Evolutionary conservation across 2,113 vertebrate genomes (phyloP).

Genomic region (Sarotherodon lohbergeri): DNA sequence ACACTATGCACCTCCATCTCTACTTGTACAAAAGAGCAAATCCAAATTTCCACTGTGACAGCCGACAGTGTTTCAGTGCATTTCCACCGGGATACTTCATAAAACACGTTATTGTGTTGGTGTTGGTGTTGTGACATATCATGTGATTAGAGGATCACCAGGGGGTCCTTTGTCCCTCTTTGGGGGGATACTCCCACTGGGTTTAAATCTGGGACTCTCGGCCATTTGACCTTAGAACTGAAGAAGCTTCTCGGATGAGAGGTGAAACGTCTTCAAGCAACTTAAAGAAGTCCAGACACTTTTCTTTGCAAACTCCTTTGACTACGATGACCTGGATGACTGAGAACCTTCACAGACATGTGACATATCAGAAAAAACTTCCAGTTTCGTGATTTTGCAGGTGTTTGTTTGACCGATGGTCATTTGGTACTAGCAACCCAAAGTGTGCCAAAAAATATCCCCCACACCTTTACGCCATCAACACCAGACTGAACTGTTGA

Average conservation of each 20-base stretch:
- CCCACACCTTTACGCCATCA: not conserved
- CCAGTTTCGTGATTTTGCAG: not conserved
- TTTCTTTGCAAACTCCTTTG: too few relatives aligned
- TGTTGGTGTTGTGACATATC: not conserved
- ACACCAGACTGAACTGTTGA: not conserved
- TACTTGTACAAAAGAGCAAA: not conserved
- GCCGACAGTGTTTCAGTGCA: not conserved
- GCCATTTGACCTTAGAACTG: too few relatives aligned
- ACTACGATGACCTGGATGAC: too few relatives aligned
- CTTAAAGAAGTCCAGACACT: too few relatives aligned
- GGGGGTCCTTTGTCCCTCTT: too few relatives aligned
- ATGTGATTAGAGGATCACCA: too few relatives aligned
- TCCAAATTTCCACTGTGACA: not conserved
- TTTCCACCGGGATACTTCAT: not conserved
- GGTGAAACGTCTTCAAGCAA: too few relatives aligned
- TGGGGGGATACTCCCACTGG: too few relatives aligned
- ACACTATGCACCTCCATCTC: not conserved
- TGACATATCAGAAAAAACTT: not conserved
- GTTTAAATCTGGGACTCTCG: too few relatives aligned
- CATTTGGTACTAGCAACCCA: not conserved
- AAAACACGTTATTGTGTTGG: too few relatives aligned
- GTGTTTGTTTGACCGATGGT: not conserved
- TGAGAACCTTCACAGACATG: too few relatives aligned
- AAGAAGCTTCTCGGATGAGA: too few relatives aligned
- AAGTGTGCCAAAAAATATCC: not conserved